A percentile compares a stretch with the other conserved stretches of the same genome.
Conservation (phyloP, 2,113 vertebrate species). For the Cygnus atratus region DNA sequence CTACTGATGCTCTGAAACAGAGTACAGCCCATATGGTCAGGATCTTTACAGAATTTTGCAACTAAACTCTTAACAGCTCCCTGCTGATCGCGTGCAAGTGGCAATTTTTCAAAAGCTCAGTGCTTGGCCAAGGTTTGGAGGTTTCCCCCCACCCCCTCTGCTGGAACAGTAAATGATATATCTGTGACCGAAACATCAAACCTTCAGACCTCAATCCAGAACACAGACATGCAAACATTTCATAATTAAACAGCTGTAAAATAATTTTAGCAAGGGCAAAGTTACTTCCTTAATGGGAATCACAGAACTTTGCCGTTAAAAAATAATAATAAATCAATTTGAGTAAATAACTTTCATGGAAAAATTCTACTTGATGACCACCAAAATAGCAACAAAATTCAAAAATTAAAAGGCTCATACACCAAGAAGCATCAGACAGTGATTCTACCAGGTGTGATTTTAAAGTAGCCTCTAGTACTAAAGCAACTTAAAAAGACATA, state of each 20-base stretch:
- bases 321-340: not conserved
- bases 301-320: not conserved
- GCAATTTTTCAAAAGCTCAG: slow-evolving; percentile 51
- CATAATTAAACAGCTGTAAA: slow-evolving; percentile 17
- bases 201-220: not conserved
- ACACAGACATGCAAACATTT: not conserved
- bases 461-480: not conserved
- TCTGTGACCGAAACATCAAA: slow-evolving; percentile 40
- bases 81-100: slow-evolving; percentile 49
- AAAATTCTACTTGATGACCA: not conserved
- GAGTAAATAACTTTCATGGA: not conserved
- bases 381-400: not conserved
- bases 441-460: not conserved
- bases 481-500: not conserved
- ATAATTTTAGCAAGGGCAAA: not conserved
- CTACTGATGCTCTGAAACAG: not conserved
- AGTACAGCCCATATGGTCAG: slow-evolving; percentile 41
- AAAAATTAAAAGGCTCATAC: not conserved
- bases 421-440: not conserved
- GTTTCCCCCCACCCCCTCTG: not conserved
- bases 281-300: not conserved
- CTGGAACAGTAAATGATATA: slow-evolving; percentile 33
- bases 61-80: slow-evolving; percentile 46
- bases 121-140: slow-evolving; percentile 18
- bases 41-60: slow-evolving; percentile 57